Conservation (phyloP, 2,888 invertebrate genomes). For the Mechanitis mazaeus region DNA sequence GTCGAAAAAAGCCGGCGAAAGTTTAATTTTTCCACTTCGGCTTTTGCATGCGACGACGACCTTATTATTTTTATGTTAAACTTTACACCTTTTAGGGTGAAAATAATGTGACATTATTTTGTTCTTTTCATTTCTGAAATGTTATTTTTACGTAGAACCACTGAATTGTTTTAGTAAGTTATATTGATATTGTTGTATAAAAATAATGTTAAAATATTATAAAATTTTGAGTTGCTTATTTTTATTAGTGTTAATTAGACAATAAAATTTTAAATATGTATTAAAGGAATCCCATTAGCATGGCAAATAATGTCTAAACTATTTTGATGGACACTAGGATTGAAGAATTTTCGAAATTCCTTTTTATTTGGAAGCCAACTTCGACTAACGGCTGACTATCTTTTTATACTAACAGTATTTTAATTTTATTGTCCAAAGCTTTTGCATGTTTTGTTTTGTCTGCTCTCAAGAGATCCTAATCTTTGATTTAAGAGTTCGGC, state of each 20-base stretch:
- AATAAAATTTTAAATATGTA: not conserved
- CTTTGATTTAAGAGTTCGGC: conserved; percentile 48
- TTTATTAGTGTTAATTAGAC: not conserved
- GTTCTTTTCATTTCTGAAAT: not conserved
- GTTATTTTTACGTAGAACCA: not conserved
- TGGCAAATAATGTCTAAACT: conserved; percentile 10
- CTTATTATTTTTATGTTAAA: conserved; percentile 29
- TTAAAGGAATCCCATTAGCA: conserved; percentile 8
- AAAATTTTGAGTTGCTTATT: not conserved
- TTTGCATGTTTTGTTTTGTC: conserved; percentile 49
- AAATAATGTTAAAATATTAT: not conserved
- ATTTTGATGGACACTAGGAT: conserved; percentile 22
- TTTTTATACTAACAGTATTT: conserved; percentile 40
- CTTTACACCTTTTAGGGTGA: conserved; percentile 22
- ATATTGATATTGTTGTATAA: not conserved
- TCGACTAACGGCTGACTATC: conserved; percentile 48
- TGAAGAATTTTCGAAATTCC: conserved; percentile 17
- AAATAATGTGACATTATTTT: conserved; percentile 16
- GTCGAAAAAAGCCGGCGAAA: conserved; percentile 62
- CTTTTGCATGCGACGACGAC: conserved; percentile 42
- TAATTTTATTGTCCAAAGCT: conserved; percentile 44
- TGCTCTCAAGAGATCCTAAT: conserved; percentile 47
- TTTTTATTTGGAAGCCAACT: conserved; percentile 33
- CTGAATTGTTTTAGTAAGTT: not conserved
- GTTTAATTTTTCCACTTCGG: conserved; percentile 60